phyloP scores from a whole-genome alignment of 2,797 vertebrate species.

The Botia almorhae region DNA sequence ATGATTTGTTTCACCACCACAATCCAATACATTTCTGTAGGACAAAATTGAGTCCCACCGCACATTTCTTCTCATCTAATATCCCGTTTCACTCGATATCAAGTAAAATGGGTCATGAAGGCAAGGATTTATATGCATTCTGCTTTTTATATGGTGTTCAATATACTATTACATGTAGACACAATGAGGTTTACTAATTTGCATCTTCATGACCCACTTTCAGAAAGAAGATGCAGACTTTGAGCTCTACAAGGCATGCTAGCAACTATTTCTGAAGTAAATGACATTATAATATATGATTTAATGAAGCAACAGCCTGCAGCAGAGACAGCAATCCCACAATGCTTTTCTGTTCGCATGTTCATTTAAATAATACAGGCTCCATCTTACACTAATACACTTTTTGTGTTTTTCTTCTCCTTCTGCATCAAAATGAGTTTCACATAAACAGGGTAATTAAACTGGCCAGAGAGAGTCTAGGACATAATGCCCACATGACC shows the following conservation, averaged over 20 bases:
- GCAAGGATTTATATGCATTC: not conserved
- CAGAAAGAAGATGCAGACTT: not conserved
- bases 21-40: too few relatives aligned
- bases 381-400: not conserved
- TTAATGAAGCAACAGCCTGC: constrained; percentile 8
- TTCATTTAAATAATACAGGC: constrained; percentile 16
- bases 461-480: not conserved
- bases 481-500: not conserved
- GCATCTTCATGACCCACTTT: constrained; percentile 24
- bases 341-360: constrained; percentile 24
- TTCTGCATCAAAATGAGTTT: not conserved
- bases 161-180: not conserved
- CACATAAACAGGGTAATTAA: not conserved
- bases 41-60: too few relatives aligned
- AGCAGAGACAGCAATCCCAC: constrained; percentile 7
- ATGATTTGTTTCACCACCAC: too few relatives aligned
- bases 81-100: too few relatives aligned
- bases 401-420: not conserved
- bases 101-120: too few relatives aligned
- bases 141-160: not conserved
- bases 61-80: too few relatives aligned
- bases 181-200: not conserved
- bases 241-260: not conserved
- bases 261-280: not conserved
- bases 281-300: not conserved